Conservation (phyloP, 53 echinoderm and acorn worm species). For the Crossaster papposus region DNA sequence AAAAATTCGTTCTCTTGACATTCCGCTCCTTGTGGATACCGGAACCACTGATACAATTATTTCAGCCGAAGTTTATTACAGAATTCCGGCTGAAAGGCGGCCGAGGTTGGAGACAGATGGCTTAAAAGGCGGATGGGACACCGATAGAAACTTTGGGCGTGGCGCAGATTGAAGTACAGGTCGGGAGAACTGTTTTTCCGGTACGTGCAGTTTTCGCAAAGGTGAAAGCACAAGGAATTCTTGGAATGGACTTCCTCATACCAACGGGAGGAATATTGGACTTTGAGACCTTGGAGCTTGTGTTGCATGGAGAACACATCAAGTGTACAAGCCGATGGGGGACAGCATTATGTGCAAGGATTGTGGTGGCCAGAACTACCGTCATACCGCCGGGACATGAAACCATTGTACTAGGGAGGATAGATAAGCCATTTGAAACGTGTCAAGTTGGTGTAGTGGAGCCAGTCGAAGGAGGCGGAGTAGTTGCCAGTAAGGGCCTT, state of each 20-base stretch:
- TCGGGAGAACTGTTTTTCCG: neutral
- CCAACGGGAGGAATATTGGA: neutral
- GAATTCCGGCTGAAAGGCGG: conserved; percentile 14
- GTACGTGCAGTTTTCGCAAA: neutral
- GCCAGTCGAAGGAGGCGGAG: conserved; percentile 7
- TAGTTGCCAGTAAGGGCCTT: conserved; percentile 5
- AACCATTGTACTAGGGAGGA: neutral
- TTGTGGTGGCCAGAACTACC: neutral
- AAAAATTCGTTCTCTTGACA: too few species aligned
- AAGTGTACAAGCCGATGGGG: conserved; percentile 7
- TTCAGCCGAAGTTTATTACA: neutral
- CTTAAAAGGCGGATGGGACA: conserved; percentile 23
- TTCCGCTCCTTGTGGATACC: too few species aligned
- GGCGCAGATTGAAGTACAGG: conserved; percentile 10
- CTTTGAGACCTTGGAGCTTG: neutral
- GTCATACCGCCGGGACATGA: neutral
- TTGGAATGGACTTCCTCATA: too few species aligned
- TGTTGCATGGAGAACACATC: too few species aligned
- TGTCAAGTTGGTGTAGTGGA: neutral
- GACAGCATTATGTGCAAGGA: neutral
- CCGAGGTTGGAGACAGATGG: conserved; percentile 4
- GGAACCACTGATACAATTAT: conserved; percentile 5
- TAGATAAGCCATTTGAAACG: neutral
- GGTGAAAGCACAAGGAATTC: conserved; percentile 6
- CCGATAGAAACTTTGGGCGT: conserved; percentile 20